phyloP scores from a whole-genome alignment of 2,113 vertebrate genomes.

The Pseudolaguvia tuberculata region DNA sequence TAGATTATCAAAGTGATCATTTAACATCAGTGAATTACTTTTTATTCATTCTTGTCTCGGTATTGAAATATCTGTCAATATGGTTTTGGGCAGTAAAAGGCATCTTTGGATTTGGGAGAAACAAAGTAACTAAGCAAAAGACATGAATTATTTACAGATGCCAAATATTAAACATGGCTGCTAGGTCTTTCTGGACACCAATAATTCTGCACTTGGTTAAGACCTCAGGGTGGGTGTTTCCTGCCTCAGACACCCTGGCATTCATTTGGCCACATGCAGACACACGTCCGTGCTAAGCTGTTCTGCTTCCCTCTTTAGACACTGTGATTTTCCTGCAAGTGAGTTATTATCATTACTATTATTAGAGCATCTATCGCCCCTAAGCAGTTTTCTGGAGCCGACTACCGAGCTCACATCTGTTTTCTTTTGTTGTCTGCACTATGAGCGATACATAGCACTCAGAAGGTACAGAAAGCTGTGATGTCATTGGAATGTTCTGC shows the following conservation, averaged over 20 bases:
- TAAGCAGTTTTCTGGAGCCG: slow-evolving; percentile 38
- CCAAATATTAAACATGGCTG: neutral
- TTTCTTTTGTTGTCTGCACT: slow-evolving; percentile 43
- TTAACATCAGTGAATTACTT: too few relatives aligned
- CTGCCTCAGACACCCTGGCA: slow-evolving; percentile 34
- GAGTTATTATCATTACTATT: slow-evolving; percentile 40
- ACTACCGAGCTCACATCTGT: slow-evolving; percentile 40
- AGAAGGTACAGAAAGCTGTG: slow-evolving; percentile 50
- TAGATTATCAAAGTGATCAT: too few relatives aligned
- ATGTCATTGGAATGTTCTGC: slow-evolving; percentile 31
- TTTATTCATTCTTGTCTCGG: neutral
- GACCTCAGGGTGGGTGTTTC: slow-evolving; percentile 27
- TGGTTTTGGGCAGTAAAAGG: neutral
- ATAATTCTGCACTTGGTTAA: slow-evolving; percentile 24
- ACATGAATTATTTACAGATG: neutral
- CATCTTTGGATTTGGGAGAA: neutral
- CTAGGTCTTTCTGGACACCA: neutral
- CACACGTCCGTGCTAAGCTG: slow-evolving; percentile 8
- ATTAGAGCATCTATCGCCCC: slow-evolving; percentile 26
- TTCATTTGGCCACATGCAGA: slow-evolving; percentile 27
- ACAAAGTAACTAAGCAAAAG: neutral
- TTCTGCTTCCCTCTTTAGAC: slow-evolving; percentile 23
- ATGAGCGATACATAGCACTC: slow-evolving; percentile 18
- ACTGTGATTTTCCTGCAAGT: slow-evolving; percentile 35
- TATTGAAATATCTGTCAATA: neutral